A percentile compares a stretch with the other conserved stretches of the same genome.
phyloP scores from a whole-genome alignment of 2,888 invertebrate genomes.

The Mythimna vitellina region DNA sequence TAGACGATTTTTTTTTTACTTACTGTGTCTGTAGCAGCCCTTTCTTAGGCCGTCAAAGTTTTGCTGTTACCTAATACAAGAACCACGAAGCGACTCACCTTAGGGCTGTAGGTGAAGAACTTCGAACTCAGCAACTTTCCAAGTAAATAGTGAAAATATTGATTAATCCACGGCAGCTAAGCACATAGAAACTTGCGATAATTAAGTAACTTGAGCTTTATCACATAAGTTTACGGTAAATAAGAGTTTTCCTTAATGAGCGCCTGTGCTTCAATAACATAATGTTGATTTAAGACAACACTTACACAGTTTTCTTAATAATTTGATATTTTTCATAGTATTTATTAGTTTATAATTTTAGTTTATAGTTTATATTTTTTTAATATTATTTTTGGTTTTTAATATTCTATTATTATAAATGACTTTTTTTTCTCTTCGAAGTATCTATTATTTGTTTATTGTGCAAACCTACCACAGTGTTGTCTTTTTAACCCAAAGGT shows the following conservation, averaged over 20 bases:
- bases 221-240: not conserved
- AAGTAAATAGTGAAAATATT: slow-evolving; percentile 51
- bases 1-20: not conserved
- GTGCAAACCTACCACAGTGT: no score
- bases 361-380: no score
- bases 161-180: slow-evolving; percentile 16
- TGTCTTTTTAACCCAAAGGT: no score
- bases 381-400: no score
- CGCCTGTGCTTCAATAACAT: slow-evolving; percentile 2
- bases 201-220: slow-evolving; percentile 32
- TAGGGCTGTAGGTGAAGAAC: slow-evolving; percentile 26
- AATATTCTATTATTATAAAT: no score
- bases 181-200: slow-evolving; percentile 21
- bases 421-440: no score
- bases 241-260: slow-evolving; percentile 17
- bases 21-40: not conserved
- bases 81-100: slow-evolving; percentile 33
- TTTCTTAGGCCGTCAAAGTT: slow-evolving; percentile 20
- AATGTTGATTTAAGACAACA: not conserved
- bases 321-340: no score
- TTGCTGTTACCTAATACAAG: slow-evolving; percentile 27
- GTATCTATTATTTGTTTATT: no score
- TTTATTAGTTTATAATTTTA: no score
- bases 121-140: slow-evolving; percentile 6
- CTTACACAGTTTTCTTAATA: no score